A percentile compares a stretch with the other conserved stretches of the same genome.
phyloP scores from a whole-genome alignment of 2,888 invertebrate genomes.

The Seladonia tumulorum region DNA sequence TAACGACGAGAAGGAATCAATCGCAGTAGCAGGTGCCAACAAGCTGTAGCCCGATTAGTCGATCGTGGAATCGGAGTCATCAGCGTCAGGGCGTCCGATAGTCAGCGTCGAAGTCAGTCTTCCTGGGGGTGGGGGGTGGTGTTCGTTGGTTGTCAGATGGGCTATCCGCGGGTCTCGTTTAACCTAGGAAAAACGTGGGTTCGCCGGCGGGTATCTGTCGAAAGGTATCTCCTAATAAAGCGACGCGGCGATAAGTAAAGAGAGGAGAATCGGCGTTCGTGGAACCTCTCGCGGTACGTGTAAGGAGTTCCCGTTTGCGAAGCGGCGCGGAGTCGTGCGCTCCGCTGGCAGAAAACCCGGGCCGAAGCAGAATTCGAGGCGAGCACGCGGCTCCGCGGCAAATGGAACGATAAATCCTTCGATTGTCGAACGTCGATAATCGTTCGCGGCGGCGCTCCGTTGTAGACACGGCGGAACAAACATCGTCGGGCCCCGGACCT shows the following conservation, averaged over 20 bases:
- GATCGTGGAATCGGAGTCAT: neutral
- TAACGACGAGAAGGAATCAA: neutral
- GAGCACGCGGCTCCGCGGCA: conserved; percentile 57
- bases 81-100: neutral
- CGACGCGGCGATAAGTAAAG: conserved; percentile 51
- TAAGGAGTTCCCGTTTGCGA: conserved; percentile 59
- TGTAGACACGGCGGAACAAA: conserved; percentile 74
- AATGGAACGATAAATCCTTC: conserved; percentile 76
- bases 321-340: conserved; percentile 56
- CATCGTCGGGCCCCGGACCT: conserved; percentile 70
- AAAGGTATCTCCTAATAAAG: conserved; percentile 56
- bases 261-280: conserved; percentile 48
- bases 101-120: neutral
- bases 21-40: neutral
- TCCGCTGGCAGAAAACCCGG: conserved; percentile 4
- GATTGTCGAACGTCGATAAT: conserved; percentile 78
- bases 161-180: conserved; percentile 23
- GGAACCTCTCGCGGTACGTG: conserved; percentile 54
- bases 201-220: conserved; percentile 40
- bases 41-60: conserved; percentile 2
- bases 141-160: neutral
- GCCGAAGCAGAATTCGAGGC: conserved; percentile 47
- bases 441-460: conserved; percentile 66
- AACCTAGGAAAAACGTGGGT: conserved; percentile 37
- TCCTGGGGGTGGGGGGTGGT: neutral